A percentile compares a stretch with the other conserved stretches of the same genome.
Conservation (phyloP, 2,888 invertebrate genomes). For the Oligia strigilis region DNA sequence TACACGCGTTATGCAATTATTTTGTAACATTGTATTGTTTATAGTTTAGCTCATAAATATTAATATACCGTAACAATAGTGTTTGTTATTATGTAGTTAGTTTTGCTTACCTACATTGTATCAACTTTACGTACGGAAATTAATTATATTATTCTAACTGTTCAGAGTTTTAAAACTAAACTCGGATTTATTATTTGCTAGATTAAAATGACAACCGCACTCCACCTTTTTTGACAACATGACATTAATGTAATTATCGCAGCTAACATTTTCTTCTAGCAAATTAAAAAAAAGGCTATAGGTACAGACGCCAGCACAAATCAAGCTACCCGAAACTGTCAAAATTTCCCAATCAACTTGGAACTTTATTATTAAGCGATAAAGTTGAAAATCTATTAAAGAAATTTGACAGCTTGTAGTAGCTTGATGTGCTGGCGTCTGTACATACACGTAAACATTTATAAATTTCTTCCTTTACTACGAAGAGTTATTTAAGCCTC, state of each 20-base stretch:
- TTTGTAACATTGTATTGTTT: constrained; percentile 56
- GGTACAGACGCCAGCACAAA: not conserved
- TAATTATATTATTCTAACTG: constrained; percentile 9
- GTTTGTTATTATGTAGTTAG: constrained; percentile 12
- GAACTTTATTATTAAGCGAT: too few species aligned
- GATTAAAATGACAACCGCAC: too few species aligned
- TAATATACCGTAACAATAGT: constrained; percentile 4
- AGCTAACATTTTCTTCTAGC: too few species aligned
- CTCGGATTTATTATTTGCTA: too few species aligned
- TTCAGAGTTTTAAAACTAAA: not conserved
- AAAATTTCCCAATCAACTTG: too few species aligned
- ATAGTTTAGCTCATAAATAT: constrained; percentile 45
- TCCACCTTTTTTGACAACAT: not conserved
- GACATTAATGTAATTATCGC: not conserved
- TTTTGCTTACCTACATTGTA: constrained; percentile 13
- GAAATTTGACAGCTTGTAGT: too few species aligned
- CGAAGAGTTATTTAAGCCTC: not conserved
- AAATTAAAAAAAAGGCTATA: too few species aligned
- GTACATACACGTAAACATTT: not conserved
- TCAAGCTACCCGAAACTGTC: too few species aligned
- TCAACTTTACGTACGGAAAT: constrained; percentile 10
- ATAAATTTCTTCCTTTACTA: not conserved
- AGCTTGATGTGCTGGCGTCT: too few species aligned
- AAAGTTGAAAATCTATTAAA: too few species aligned
- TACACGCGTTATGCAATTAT: constrained; percentile 52